A percentile compares a stretch with the other conserved stretches of the same genome.
These are phyloP conservation scores for Bucorvus abyssinicus DNA, from an alignment of 2,797 vertebrate genomes.

Conservation along the genomic window DNA sequence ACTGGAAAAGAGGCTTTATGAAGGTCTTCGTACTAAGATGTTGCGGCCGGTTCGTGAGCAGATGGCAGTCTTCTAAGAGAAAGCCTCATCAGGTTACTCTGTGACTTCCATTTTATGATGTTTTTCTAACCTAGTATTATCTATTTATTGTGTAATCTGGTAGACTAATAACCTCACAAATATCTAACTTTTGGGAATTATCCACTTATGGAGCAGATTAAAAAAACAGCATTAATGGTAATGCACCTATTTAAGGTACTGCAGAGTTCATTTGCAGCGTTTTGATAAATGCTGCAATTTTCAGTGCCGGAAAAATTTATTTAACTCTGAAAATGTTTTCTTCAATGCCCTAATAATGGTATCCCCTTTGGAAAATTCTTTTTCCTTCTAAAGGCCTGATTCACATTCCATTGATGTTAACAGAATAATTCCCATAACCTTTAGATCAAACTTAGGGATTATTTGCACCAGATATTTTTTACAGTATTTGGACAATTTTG, in stretches of 20 bases:
- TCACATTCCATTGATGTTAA: neutral
- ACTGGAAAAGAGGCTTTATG: conserved; percentile 35
- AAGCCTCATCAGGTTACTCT: conserved; percentile 4
- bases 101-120: conserved; percentile 8
- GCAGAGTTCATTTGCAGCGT: neutral
- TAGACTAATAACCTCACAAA: conserved; percentile 10
- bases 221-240: neutral
- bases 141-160: conserved; percentile 27
- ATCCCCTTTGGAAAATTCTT: neutral
- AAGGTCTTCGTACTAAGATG: neutral
- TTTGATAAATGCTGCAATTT: neutral
- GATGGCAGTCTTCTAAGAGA: conserved; percentile 24
- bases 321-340: neutral
- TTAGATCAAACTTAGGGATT: neutral
- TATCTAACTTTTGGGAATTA: neutral
- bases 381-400: neutral
- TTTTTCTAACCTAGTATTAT: conserved; percentile 3
- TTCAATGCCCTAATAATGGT: neutral
- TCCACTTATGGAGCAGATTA: neutral
- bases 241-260: neutral
- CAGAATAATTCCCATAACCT: neutral
- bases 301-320: neutral
- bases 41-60: neutral
- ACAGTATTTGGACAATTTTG: neutral
- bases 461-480: neutral